Evolutionary conservation across 2,797 vertebrate genomes (phyloP).

Genomic region (Spinus olivaceus): DNA sequence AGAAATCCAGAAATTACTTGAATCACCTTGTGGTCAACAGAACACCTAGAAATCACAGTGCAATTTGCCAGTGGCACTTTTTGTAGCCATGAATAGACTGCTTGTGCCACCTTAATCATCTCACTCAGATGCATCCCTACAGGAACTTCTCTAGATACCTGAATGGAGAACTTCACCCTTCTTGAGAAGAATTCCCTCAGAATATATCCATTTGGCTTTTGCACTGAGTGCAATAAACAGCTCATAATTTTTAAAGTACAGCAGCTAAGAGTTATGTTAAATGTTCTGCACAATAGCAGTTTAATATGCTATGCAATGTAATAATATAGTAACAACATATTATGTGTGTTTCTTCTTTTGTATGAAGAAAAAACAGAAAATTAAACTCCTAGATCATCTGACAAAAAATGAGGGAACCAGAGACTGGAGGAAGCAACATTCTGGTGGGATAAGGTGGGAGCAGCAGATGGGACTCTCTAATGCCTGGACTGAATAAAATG

Average conservation of each 20-base stretch:
- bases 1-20: not conserved
- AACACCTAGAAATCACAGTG: not conserved
- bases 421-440: slow-evolving; percentile 23
- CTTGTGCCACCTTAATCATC: not conserved
- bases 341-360: slow-evolving; percentile 31
- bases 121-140: not conserved
- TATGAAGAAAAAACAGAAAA: slow-evolving; percentile 79
- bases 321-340: not conserved
- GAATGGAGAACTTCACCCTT: not conserved
- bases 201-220: not conserved
- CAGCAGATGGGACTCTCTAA: not conserved
- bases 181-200: not conserved
- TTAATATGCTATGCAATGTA: not conserved
- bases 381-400: slow-evolving; percentile 73
- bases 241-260: not conserved
- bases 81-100: not conserved
- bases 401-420: slow-evolving; percentile 39
- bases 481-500: slow-evolving; percentile 28
- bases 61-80: not conserved
- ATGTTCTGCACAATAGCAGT: not conserved
- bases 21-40: not conserved
- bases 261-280: not conserved
- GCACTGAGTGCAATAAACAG: not conserved
- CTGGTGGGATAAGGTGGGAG: not conserved
- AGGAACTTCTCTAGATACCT: not conserved